A percentile compares a stretch with the other conserved stretches of the same genome.
Evolutionary conservation across 1,140 invertebrate species (phyloP).

Genomic region (Drosophila tropicalis): DNA sequence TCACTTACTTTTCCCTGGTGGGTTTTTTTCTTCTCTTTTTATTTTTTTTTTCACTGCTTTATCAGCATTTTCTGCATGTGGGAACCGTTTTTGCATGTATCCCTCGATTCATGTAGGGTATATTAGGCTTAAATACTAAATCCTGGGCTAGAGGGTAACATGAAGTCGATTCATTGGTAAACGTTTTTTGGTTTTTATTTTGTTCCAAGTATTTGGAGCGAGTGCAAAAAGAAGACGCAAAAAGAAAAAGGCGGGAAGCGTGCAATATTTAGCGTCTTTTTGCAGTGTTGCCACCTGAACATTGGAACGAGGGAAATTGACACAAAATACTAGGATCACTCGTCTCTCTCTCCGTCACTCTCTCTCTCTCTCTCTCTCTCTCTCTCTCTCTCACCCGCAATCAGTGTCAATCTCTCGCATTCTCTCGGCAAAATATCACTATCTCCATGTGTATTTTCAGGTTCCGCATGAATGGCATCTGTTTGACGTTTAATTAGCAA

Average conservation of each 20-base stretch:
- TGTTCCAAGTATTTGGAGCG: constrained; percentile 1
- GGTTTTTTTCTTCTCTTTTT: constrained; percentile 10
- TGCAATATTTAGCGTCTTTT: constrained; percentile 23
- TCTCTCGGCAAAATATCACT: background rate
- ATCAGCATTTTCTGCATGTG: constrained; percentile 60
- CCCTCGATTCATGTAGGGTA: background rate
- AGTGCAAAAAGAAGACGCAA: background rate
- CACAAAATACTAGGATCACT: constrained; percentile 6
- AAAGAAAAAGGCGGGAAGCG: constrained; percentile 9
- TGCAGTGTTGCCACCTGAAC: constrained; percentile 38
- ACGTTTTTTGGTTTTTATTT: background rate
- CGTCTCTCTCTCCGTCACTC: background rate
- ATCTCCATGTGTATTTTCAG: background rate
- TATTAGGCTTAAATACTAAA: constrained; percentile 3
- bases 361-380: background rate
- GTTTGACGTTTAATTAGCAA: constrained; percentile 53
- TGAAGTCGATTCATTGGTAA: background rate
- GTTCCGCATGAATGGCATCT: constrained; percentile 35
- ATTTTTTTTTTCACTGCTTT: constrained; percentile 23
- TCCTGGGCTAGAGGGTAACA: background rate
- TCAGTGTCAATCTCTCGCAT: background rate
- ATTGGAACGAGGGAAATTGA: background rate
- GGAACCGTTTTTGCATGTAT: constrained; percentile 33
- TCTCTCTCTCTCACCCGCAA: background rate
- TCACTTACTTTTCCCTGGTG: constrained; percentile 18